Base-by-base conservation (phyloP, 2,797 vertebrate species). In the Austrolebias charrua region DNA sequence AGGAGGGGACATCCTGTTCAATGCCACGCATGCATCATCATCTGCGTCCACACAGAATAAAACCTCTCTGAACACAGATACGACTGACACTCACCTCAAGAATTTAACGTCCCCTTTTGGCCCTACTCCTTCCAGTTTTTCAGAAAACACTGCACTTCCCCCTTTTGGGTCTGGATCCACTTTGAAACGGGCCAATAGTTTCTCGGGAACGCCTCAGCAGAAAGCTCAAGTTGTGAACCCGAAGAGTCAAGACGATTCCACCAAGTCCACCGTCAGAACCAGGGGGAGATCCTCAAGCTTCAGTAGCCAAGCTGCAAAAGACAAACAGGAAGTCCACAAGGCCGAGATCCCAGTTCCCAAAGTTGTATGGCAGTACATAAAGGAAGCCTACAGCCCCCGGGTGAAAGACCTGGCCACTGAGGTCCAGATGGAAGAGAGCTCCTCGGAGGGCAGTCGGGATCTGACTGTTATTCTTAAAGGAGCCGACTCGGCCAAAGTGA, bases 361-460 rank as follows among this genome's bases (percentile, higher is more conserved):
- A 0, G 0, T 81, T 52, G 78, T 93, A 65, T 95, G 95, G 93
- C 13, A 58, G 5, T 88, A 95, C 81, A 88, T 95, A 43, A 93
- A 91, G 33, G 83, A 92, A 44, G 85, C 75, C 3, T 91, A 90
- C 50, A 2, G 53, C 3, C 51, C 57, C 47, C 62, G 63, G 20
- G 44, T 94, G 48, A 66, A 86, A 1, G 76, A 78, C 59, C 62
- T 93, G 52, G 87, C 64, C 0, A 80, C 76, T 55, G 89, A 85
- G 0, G 74, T 94, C 48, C 71, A 83, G 55, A 40, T 94, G 31
- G 88, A 45, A 0, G 92, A 95, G 43, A 74, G 1, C 0, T 0
- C 0, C 0, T 0, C 42, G 0, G 76, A 75, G 2, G 64, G 54
- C 6, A 53, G 28, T 1, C 3, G 1, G 20, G 57, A 85, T 13